Conservation (phyloP, 2,797 vertebrate genomes). For the Ataeniobius toweri region DNA sequence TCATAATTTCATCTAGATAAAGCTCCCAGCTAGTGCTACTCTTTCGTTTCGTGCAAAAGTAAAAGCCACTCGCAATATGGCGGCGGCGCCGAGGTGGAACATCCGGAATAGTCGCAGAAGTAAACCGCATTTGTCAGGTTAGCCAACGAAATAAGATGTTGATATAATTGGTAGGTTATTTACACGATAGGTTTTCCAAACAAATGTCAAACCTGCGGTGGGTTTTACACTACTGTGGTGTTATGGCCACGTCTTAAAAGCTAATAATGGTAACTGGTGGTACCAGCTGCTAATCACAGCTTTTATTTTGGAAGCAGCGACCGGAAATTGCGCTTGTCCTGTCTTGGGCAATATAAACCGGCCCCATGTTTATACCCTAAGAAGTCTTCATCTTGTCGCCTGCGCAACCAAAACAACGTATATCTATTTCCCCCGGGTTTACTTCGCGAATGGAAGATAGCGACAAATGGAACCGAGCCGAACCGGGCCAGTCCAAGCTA, state of each 20-base stretch:
- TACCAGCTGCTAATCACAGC: background rate
- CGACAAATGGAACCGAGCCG: conserved; percentile 23
- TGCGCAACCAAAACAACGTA: fast-evolving
- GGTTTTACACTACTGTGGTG: background rate
- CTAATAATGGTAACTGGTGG: background rate
- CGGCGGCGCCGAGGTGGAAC: too few relatives aligned
- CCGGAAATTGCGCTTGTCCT: background rate
- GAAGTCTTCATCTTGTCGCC: fast-evolving
- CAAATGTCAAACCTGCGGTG: background rate
- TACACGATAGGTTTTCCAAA: background rate
- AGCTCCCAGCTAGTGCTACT: too few relatives aligned
- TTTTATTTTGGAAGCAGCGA: conserved; percentile 24
- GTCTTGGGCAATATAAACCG: fast-evolving
- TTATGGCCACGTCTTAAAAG: background rate
- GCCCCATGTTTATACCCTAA: background rate
- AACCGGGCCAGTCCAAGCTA: conserved; percentile 5
- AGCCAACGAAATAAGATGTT: background rate
- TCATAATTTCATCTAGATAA: too few relatives aligned
- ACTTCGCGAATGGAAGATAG: conserved; percentile 69
- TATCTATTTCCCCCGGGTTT: background rate
- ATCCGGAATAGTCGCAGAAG: conserved; percentile 48
- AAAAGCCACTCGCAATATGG: conserved; percentile 1
- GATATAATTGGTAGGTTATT: background rate
- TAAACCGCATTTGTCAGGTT: conserved; percentile 5
- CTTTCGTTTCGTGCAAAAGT: too few relatives aligned